Evolutionary conservation across 1,140 invertebrate genomes (phyloP), one percentile per base, ranked within the genome.

Genomic region (Drosophila busckii): DNA sequence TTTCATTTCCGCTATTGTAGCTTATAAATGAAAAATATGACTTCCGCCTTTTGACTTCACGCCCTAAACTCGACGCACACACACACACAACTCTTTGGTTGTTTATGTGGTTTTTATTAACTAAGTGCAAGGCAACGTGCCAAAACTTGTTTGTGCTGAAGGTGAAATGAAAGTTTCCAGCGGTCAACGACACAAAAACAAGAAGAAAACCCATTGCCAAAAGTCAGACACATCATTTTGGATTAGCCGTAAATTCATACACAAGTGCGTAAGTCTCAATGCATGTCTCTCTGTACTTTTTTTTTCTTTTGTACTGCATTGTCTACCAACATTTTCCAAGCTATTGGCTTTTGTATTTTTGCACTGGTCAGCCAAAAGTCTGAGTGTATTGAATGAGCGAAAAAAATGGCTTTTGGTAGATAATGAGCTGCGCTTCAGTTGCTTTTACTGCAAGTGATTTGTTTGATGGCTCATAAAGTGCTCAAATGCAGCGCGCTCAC

Each of bases 141-240:
- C 20, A 56, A 55, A 55, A 62, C 31, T 61, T 45, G n/a, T 56
- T 22, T 31, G 37, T 34, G 62, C 63, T 70, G 63, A 80, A 78
- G 73, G 73, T 78, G 73, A 78, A 78, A 71, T 78, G 68, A 80
- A 80, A 65, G 73, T 71, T 60, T 32, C 26, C 19, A 28, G 7
- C 40, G 29, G 16, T 31, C n/a, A n/a, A n/a, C n/a, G n/a, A n/a
- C n/a, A n/a, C n/a, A n/a, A 55, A 40, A 59, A 55, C 25, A 7
- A 37, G 17, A 17, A 34, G 5, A 48, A 22, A 25, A 29, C 25
- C 31, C 42, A 25, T 15, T n/a, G 29, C 42, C 35, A 38, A 45
- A 80, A 80, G 64, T 64, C 73, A 80, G 73, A 82, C 73, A 80
- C 73, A 80, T 78, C 73, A 80, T 73, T 78, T 71, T 65, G 73